A percentile compares a stretch with the other conserved stretches of the same genome.
Conservation (phyloP, 2,797 vertebrate species). For the Bovichtus diacanthus region DNA sequence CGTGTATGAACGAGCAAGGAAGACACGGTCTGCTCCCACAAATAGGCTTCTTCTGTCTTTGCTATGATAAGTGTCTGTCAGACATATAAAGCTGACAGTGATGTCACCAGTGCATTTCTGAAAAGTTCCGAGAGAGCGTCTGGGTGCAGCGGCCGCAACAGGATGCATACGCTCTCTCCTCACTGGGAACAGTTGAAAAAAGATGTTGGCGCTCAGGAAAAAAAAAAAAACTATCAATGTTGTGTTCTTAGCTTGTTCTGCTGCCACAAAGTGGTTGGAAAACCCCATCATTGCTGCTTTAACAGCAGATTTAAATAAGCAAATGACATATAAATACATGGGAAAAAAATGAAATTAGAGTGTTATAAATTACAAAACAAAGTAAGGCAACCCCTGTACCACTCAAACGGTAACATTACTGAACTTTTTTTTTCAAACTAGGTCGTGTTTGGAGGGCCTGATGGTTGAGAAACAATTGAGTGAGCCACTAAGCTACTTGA, state of each 20-base stretch:
- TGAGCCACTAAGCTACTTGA: conserved; percentile 34
- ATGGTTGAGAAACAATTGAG: conserved; percentile 41
- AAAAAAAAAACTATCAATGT: no score
- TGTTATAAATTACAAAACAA: background rate
- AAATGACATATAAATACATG: background rate
- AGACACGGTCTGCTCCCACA: no score
- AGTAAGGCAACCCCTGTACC: background rate
- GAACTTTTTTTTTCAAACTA: conserved; percentile 14
- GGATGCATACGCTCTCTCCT: no score
- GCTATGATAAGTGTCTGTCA: no score
- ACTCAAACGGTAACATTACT: background rate
- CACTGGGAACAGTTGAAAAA: no score
- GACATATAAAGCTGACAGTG: no score
- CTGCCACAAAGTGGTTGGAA: background rate
- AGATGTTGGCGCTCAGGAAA: no score
- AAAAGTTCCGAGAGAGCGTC: no score
- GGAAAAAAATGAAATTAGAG: background rate
- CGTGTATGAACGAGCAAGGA: no score
- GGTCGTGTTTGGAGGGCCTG: conserved; percentile 8
- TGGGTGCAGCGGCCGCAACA: no score
- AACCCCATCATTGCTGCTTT: background rate
- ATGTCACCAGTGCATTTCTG: no score
- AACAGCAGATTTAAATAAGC: background rate
- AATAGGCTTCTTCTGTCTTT: no score
- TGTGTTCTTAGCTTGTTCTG: background rate